These are phyloP conservation scores for Urocolius indicus DNA, from an alignment of 2,113 vertebrate species.

Conservation along the genomic window DNA sequence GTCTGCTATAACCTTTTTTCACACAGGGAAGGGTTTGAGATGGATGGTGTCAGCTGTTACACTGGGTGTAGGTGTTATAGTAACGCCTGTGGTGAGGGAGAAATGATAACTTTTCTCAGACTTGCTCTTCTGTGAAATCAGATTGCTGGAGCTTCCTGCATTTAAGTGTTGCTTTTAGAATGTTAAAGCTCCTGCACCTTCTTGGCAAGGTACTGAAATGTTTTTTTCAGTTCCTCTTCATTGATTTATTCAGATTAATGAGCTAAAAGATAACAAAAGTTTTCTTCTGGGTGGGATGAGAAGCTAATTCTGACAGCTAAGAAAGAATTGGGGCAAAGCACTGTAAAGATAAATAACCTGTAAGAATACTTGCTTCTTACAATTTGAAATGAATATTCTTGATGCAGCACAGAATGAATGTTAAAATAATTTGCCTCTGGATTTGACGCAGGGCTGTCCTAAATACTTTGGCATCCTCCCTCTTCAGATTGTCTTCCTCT, in stretches of 20 bases:
- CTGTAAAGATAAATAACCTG: not conserved
- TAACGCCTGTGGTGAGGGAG: not conserved
- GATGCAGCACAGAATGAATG: not conserved
- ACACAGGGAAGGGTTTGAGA: not conserved
- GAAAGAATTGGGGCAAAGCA: not conserved
- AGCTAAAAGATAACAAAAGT: not conserved
- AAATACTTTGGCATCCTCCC: not conserved
- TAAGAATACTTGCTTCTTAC: not conserved
- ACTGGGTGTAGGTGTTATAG: not conserved
- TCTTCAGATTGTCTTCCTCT: not conserved
- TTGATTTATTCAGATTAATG: not conserved
- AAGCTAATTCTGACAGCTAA: not conserved
- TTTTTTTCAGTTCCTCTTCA: not conserved
- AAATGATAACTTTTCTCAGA: not conserved
- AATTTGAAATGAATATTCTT: not conserved
- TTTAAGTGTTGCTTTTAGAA: not conserved
- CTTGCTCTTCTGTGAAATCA: not conserved
- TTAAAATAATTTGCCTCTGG: not conserved
- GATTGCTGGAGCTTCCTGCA: not conserved
- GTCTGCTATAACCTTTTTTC: slow-evolving; percentile 14
- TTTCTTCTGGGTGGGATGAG: not conserved
- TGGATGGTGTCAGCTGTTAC: not conserved
- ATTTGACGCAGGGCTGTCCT: not conserved
- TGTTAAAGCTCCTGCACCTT: not conserved
- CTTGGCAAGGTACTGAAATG: not conserved